Evolutionary conservation across 2,888 invertebrate species (phyloP).

Genomic region (Trissolcus brochymenae): DNA sequence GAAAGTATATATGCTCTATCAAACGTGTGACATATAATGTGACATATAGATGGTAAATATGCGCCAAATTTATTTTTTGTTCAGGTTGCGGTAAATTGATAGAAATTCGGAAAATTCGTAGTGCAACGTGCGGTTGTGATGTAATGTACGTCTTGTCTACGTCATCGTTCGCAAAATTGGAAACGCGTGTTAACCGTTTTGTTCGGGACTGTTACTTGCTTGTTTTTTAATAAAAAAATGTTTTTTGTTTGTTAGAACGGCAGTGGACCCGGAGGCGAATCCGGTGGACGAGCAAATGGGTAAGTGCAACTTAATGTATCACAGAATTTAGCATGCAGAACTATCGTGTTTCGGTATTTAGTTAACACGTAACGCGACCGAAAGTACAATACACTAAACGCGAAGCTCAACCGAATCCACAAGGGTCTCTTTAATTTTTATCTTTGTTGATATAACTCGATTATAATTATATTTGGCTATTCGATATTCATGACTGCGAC

Average conservation of each 20-base stretch:
- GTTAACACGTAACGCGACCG: neutral
- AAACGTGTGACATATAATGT: no score
- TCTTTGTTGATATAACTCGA: neutral
- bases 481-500: slow-evolving; percentile 13
- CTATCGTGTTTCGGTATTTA: no score
- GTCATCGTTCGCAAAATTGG: slow-evolving; percentile 67
- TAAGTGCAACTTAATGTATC: slow-evolving; percentile 77
- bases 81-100: neutral
- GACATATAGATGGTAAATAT: no score
- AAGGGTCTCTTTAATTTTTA: slow-evolving; percentile 8
- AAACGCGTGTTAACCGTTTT: slow-evolving; percentile 68
- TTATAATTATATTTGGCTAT: slow-evolving; percentile 5
- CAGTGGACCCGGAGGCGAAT: slow-evolving; percentile 86
- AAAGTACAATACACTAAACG: neutral
- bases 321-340: neutral
- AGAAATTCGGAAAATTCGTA: slow-evolving; percentile 39
- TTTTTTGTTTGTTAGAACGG: slow-evolving; percentile 90
- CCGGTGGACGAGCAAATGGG: slow-evolving; percentile 89
- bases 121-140: slow-evolving; percentile 50
- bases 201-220: slow-evolving; percentile 72
- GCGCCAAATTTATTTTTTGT: neutral
- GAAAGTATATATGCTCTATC: no score
- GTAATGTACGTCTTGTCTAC: slow-evolving; percentile 60
- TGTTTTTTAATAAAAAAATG: slow-evolving; percentile 76
- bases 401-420: no score